Conservation (phyloP, 2,888 invertebrate species). For the Eurytoma californica region DNA sequence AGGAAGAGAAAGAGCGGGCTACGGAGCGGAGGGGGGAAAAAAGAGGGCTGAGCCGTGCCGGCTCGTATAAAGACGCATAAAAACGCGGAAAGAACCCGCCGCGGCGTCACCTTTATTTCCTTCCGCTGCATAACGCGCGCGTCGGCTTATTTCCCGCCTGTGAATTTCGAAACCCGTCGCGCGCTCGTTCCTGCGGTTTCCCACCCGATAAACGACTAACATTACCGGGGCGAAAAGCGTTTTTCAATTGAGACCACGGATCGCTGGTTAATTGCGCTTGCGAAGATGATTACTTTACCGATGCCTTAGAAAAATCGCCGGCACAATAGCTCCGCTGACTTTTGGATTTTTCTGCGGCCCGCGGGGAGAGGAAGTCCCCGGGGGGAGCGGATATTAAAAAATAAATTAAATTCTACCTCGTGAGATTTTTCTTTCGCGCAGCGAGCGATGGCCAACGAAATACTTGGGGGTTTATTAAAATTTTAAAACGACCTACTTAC, state of each 20-base stretch:
- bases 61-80: constrained; percentile 48
- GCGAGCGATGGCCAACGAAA: too few relatives aligned
- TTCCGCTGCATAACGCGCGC: background rate
- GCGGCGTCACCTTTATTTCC: constrained; percentile 41
- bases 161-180: constrained; percentile 32
- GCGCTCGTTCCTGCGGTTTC: too few relatives aligned
- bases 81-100: constrained; percentile 30
- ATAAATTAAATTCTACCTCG: constrained; percentile 56
- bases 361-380: background rate
- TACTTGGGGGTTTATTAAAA: too few relatives aligned
- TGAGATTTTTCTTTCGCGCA: background rate
- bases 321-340: background rate
- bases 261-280: too few relatives aligned
- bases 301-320: too few relatives aligned
- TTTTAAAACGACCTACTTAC: too few relatives aligned
- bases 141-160: background rate
- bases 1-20: too few relatives aligned
- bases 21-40: background rate
- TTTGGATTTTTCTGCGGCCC: constrained; percentile 16
- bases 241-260: too few relatives aligned
- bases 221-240: too few relatives aligned
- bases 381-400: constrained; percentile 62
- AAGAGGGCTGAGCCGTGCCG: constrained; percentile 9
- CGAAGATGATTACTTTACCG: too few relatives aligned
- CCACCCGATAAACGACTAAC: too few relatives aligned